These are phyloP conservation scores for Dynastes grantii DNA, from an alignment of 2,888 invertebrate species.

Conservation along the genomic window DNA sequence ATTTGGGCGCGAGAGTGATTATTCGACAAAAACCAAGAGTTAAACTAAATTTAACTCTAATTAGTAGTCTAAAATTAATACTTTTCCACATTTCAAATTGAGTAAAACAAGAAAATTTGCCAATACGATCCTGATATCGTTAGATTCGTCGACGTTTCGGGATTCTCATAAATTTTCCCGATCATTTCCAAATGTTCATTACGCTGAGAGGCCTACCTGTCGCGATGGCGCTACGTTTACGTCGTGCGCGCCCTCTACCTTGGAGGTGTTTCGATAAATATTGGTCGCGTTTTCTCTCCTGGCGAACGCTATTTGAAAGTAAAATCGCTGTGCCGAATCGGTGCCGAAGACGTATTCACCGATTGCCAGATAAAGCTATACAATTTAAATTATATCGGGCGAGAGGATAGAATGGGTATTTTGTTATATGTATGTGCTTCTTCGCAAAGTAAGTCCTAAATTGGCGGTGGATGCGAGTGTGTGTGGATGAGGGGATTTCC, in stretches of 20 bases:
- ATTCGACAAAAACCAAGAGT: no score
- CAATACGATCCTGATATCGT: constrained; percentile 10
- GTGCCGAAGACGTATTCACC: constrained; percentile 36
- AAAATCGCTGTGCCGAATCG: constrained; percentile 25
- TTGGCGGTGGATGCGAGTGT: no score
- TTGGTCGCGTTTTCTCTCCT: constrained; percentile 40
- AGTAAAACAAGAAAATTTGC: background rate
- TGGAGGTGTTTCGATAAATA: constrained; percentile 46
- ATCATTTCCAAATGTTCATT: constrained; percentile 49
- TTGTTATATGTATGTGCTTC: constrained; percentile 1
- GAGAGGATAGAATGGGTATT: constrained; percentile 11
- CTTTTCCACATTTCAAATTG: background rate
- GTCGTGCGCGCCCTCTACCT: background rate
- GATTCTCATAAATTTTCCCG: constrained; percentile 46
- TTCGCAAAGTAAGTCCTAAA: no score
- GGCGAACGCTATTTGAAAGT: constrained; percentile 42
- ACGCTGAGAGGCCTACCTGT: constrained; percentile 42
- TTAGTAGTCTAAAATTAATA: no score
- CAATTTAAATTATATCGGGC: constrained; percentile 44
- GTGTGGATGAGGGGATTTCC: no score
- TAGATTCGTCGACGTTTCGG: constrained; percentile 14
- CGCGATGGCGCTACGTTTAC: background rate
- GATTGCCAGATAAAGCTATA: constrained; percentile 46
- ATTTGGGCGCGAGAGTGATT: no score
- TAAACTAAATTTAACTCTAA: no score